Evolutionary conservation across 2,888 invertebrate genomes (phyloP).

Genomic region (Drosophila recens): DNA sequence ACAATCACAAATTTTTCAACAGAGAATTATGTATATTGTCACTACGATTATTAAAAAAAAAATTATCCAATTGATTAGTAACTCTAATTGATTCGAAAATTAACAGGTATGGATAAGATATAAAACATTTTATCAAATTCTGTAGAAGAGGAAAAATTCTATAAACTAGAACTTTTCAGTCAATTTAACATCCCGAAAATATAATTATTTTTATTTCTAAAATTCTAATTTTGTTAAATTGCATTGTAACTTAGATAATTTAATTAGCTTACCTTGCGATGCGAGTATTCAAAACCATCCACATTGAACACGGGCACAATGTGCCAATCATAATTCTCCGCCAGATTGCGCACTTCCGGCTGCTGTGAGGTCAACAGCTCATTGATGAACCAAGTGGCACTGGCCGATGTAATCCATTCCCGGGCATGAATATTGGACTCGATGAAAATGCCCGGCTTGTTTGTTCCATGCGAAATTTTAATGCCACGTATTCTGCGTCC

Average conservation of each 20-base stretch:
- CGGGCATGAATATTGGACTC: conserved; percentile 89
- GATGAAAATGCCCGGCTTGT: conserved; percentile 87
- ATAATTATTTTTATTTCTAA: too few relatives aligned
- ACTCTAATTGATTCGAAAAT: too few relatives aligned
- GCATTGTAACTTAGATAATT: neutral
- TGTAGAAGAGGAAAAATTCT: too few relatives aligned
- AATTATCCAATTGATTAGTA: too few relatives aligned
- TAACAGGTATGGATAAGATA: too few relatives aligned
- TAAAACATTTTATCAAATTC: too few relatives aligned
- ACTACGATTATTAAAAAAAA: too few relatives aligned
- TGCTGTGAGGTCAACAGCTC: conserved; percentile 89
- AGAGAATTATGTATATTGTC: too few relatives aligned
- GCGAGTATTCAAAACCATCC: conserved; percentile 90
- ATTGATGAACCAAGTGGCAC: conserved; percentile 89
- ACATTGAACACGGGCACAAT: conserved; percentile 91
- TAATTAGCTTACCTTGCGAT: conserved; percentile 86
- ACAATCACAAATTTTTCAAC: too few relatives aligned
- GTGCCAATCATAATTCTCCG: conserved; percentile 90
- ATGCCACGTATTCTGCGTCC: conserved; percentile 87
- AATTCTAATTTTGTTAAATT: neutral
- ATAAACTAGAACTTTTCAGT: too few relatives aligned
- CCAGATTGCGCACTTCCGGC: conserved; percentile 86
- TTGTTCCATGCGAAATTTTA: conserved; percentile 84
- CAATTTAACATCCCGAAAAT: too few relatives aligned
- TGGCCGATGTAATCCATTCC: conserved; percentile 91